Evolutionary conservation across 2,113 vertebrate species (phyloP).

Genomic region (Scortum barcoo): DNA sequence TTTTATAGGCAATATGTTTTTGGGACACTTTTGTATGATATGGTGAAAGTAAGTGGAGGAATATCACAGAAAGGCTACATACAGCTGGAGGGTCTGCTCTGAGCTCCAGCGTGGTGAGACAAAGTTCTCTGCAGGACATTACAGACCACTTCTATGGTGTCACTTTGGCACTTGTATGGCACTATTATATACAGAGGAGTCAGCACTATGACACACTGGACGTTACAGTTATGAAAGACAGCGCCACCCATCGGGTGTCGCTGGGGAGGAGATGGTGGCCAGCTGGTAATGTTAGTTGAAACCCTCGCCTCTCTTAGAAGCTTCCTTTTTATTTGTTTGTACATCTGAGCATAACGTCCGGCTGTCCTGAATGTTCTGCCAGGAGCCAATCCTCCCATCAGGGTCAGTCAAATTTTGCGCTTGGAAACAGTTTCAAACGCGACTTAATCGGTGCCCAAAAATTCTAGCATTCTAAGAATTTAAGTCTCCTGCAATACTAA

Average conservation of each 20-base stretch:
- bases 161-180: conserved; percentile 83
- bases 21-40: conserved; percentile 73
- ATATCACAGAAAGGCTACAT: conserved; percentile 80
- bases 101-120: conserved; percentile 72
- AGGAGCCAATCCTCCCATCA: conserved; percentile 13
- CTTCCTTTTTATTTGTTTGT: conserved; percentile 25
- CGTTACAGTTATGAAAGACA: conserved; percentile 51
- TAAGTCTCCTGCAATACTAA: conserved; percentile 6
- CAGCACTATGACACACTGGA: conserved; percentile 70
- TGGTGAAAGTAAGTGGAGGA: conserved; percentile 67
- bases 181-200: conserved; percentile 80
- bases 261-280: conserved; percentile 31
- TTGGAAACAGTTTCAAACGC: conserved; percentile 10
- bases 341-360: conserved; percentile 20
- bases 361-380: conserved; percentile 27
- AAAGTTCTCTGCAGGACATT: conserved; percentile 66
- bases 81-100: conserved; percentile 71
- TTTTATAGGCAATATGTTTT: conserved; percentile 79
- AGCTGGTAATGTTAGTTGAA: conserved; percentile 29
- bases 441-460: background rate
- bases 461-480: background rate
- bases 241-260: conserved; percentile 42
- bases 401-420: background rate
- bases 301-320: conserved; percentile 20
- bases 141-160: conserved; percentile 79